Evolutionary conservation across 2,888 invertebrate genomes (phyloP).

Genomic region (Lapara coniferarum): DNA sequence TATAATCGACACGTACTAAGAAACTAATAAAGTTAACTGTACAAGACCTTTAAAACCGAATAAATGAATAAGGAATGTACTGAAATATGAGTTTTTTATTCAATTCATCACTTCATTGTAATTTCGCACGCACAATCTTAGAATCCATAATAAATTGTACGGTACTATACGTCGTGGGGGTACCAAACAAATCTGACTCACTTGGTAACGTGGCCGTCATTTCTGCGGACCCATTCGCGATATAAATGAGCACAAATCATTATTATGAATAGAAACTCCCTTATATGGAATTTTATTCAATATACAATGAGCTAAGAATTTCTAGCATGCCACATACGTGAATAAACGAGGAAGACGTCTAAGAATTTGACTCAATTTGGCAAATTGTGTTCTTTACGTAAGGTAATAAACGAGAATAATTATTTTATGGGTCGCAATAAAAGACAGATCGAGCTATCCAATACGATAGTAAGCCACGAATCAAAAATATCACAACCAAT

Average conservation of each 20-base stretch:
- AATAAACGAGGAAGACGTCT: too few relatives aligned
- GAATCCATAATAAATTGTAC: constrained; percentile 30
- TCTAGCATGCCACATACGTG: too few relatives aligned
- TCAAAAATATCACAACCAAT: constrained; percentile 13
- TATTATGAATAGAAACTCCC: neutral
- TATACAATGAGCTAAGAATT: too few relatives aligned
- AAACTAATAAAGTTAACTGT: neutral
- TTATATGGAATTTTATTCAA: neutral
- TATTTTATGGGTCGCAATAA: too few relatives aligned
- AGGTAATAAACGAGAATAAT: too few relatives aligned
- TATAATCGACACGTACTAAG: neutral
- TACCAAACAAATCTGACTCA: constrained; percentile 15
- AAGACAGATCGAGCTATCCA: neutral
- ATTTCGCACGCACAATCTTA: constrained; percentile 14
- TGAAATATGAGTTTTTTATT: constrained; percentile 17
- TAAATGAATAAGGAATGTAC: constrained; percentile 30
- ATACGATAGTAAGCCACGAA: neutral
- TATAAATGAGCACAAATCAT: neutral
- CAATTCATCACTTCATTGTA: constrained; percentile 21
- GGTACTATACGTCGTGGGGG: constrained; percentile 17
- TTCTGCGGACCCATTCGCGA: neutral
- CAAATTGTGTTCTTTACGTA: too few relatives aligned
- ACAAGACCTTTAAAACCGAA: constrained; percentile 23
- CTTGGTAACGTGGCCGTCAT: neutral
- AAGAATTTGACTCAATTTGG: too few relatives aligned